Conservation (phyloP, 2,113 vertebrate species). For the rabbit (Oryctolagus cuniculus) region DNA sequence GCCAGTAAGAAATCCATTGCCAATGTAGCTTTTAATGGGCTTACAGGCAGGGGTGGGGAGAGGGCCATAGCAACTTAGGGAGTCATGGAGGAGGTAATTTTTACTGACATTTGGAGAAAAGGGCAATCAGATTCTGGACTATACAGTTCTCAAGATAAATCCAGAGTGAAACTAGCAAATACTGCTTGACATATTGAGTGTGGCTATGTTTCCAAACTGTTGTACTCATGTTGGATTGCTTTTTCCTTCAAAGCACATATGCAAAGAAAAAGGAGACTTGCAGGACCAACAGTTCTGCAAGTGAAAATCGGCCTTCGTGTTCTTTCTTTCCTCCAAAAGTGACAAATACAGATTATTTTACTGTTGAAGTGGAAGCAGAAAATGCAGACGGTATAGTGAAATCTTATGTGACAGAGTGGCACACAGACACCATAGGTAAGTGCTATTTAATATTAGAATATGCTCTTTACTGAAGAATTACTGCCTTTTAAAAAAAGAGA, state of each 20-base stretch:
- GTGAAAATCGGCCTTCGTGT: constrained; percentile 59
- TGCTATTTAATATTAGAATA: background rate
- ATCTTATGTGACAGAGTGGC: constrained; percentile 69
- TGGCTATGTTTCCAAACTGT: background rate
- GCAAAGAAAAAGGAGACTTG: rapidly evolving
- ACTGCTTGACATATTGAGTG: background rate
- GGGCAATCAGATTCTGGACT: background rate
- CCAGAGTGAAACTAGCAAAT: background rate
- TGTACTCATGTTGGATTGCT: background rate
- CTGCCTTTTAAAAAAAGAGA: background rate
- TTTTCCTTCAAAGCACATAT: constrained; percentile 51
- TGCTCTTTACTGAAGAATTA: background rate
- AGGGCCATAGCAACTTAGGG: background rate
- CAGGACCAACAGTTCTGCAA: background rate
- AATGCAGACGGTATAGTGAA: constrained; percentile 81
- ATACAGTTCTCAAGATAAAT: background rate
- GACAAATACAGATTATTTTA: background rate
- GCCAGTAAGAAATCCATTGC: background rate
- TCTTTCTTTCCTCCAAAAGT: background rate
- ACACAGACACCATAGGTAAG: constrained; percentile 83
- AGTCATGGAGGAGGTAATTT: background rate
- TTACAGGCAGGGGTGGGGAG: background rate
- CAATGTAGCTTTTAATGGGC: background rate
- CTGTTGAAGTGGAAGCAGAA: constrained; percentile 83
- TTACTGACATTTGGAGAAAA: background rate